Conservation (phyloP, 1,140 invertebrate species). For the Leptinotarsa lineolata region DNA sequence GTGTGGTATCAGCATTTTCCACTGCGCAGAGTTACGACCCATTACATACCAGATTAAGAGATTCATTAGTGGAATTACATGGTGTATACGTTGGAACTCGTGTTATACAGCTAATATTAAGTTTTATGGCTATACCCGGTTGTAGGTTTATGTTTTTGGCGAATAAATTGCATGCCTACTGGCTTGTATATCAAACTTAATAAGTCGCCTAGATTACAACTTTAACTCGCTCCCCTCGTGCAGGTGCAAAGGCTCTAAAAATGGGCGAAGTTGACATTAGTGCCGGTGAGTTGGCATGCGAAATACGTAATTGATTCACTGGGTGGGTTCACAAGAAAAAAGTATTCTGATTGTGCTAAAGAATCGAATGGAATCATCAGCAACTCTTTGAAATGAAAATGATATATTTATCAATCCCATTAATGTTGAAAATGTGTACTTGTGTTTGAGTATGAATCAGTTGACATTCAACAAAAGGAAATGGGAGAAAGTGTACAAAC, state of each 20-base stretch:
- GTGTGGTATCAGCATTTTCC: slow-evolving; percentile 19
- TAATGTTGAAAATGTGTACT: no score
- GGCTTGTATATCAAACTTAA: slow-evolving; percentile 1
- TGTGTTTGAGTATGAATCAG: no score
- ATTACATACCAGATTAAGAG: slow-evolving; percentile 16
- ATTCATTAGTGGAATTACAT: slow-evolving; percentile 6
- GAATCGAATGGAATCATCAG: no score
- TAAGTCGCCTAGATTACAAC: not conserved
- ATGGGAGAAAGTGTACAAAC: no score
- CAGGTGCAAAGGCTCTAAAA: not conserved
- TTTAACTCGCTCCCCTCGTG: not conserved
- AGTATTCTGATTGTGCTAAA: no score
- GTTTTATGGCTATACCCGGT: not conserved
- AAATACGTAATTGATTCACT: not conserved
- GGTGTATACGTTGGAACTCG: not conserved
- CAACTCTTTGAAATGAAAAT: no score
- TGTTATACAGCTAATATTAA: slow-evolving; percentile 9
- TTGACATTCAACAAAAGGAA: no score
- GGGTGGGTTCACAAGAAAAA: not conserved
- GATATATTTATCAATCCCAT: no score
- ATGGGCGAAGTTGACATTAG: not conserved
- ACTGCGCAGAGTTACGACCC: slow-evolving; percentile 10
- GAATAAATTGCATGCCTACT: not conserved
- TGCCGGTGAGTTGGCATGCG: not conserved
- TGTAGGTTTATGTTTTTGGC: slow-evolving; percentile 8